Conservation (phyloP, 35 echinoderm and acorn worm species). For the Amphiura filiformis region DNA sequence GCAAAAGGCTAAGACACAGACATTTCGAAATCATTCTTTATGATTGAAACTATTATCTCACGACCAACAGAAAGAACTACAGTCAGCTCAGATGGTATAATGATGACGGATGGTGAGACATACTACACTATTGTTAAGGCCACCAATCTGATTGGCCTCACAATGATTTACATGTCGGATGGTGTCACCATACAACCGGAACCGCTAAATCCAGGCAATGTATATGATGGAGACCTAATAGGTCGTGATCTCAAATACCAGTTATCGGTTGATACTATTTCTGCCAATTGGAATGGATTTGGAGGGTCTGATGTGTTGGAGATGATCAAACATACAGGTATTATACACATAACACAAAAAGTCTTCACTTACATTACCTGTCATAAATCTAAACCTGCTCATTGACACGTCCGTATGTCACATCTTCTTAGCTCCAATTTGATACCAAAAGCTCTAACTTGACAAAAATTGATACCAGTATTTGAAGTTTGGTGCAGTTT, state of each 20-base stretch:
- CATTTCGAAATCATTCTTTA: too few species aligned
- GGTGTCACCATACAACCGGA: conserved; percentile 17
- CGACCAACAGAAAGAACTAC: background rate
- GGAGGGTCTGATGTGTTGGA: background rate
- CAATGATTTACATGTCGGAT: conserved; percentile 21
- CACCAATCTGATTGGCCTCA: conserved; percentile 28
- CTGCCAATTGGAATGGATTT: conserved; percentile 58
- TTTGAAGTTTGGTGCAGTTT: too few species aligned
- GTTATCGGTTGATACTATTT: conserved; percentile 6
- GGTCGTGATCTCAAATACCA: conserved; percentile 47
- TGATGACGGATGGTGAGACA: conserved; percentile 32
- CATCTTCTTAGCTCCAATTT: too few species aligned
- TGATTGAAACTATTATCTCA: too few species aligned
- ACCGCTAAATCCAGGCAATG: conserved; percentile 36
- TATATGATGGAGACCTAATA: conserved; percentile 35
- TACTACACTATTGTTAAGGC: conserved; percentile 37
- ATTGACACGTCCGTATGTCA: too few species aligned
- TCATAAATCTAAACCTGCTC: too few species aligned
- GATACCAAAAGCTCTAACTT: too few species aligned
- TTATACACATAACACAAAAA: too few species aligned
- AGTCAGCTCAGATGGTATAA: background rate
- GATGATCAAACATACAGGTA: conserved; percentile 32
- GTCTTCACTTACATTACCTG: too few species aligned
- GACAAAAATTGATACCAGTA: too few species aligned
- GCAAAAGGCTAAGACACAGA: too few species aligned